These are phyloP conservation scores for Adelosebastes latens DNA, from an alignment of 2,797 vertebrate species.

Conservation along the genomic window DNA sequence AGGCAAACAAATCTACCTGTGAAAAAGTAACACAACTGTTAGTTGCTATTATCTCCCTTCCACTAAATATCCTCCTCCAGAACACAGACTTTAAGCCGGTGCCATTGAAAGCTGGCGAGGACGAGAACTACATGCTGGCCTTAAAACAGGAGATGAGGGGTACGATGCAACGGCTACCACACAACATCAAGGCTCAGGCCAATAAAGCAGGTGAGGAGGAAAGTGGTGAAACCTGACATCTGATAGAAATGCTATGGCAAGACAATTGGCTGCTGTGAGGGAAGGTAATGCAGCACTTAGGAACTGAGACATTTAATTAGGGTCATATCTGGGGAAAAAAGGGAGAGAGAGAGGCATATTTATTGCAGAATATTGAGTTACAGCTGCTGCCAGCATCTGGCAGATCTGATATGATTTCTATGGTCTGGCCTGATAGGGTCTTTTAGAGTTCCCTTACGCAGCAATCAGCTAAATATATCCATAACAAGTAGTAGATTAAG, in stretches of 20 bases:
- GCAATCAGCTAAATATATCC: not conserved
- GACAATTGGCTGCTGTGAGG: constrained; percentile 15
- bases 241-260: constrained; percentile 13
- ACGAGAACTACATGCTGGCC: constrained; percentile 91
- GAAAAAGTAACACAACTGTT: not conserved
- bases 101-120: constrained; percentile 88
- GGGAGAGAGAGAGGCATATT: not conserved
- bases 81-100: constrained; percentile 88
- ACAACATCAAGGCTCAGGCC: constrained; percentile 81
- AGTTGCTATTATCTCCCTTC: not conserved
- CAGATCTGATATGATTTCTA: constrained; percentile 22
- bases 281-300: constrained; percentile 68
- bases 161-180: constrained; percentile 86
- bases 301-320: constrained; percentile 54
- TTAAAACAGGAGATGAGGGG: constrained; percentile 93
- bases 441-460: not conserved
- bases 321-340: constrained; percentile 35
- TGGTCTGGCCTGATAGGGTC: not conserved
- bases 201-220: constrained; percentile 81
- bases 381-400: constrained; percentile 7
- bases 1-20: not conserved
- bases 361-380: constrained; percentile 46
- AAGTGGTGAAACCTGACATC: constrained; percentile 28
- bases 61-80: constrained; percentile 53
- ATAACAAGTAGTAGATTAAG: not conserved